Base-by-base conservation (phyloP, 2,888 invertebrate species). In the Phorcus lineatus region DNA sequence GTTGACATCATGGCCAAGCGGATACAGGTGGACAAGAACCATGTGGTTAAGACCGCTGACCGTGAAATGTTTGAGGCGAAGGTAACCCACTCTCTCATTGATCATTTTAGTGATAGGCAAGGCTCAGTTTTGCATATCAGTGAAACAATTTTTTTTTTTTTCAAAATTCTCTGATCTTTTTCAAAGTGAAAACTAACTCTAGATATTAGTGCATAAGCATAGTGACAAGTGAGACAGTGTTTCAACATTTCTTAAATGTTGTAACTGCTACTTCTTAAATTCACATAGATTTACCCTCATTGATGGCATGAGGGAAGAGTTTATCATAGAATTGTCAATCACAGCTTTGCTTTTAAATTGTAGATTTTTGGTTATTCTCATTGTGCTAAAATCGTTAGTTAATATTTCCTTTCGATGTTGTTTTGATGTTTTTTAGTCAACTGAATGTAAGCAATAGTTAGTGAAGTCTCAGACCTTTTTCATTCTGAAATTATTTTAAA, bases 61-160 rank as follows among this genome's bases (percentile, higher is more conserved):
- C 80, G 87, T 74, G 92, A 93, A 82, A 88, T 93, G 87, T 81
- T 81, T 19, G 91, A 91, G 52, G 91, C 92, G 19, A 91, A 92
- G 89, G 87, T 88, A 80, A 57, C 66, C 9, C 22, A 36, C 31
- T n/a, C 4, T 28, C 3, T 24, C 7, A 74, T 2, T 31, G n/a
- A n/a, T n/a, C n/a, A n/a, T n/a, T n/a, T n/a, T n/a, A n/a, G n/a
- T n/a, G n/a, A n/a, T n/a, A n/a, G n/a, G n/a, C n/a, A n/a, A n/a
- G n/a, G n/a, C n/a, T n/a, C n/a, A n/a, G n/a, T n/a, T n/a, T n/a
- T n/a, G n/a, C n/a, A n/a, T n/a, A n/a, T n/a, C n/a, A n/a, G n/a
- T n/a, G n/a, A n/a, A n/a, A n/a, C n/a, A n/a, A n/a, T n/a, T n/a
- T n/a, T n/a, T n/a, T n/a, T n/a, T n/a, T n/a, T n/a, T n/a, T n/a